Base-by-base conservation (phyloP, 2,888 invertebrate genomes). In the Dermolepida albohirtum region DNA sequence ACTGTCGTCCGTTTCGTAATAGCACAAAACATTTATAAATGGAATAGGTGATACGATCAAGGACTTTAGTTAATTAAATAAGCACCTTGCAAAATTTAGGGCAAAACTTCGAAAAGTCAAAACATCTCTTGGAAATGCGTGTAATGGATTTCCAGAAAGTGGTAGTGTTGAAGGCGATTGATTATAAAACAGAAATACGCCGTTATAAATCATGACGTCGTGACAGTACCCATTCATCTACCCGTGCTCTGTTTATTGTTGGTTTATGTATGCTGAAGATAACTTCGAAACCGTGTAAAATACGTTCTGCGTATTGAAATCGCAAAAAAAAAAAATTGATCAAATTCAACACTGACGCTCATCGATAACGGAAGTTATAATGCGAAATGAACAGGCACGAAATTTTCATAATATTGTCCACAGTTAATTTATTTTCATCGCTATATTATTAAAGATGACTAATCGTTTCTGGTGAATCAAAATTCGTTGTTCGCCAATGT, bases 151-250 rank as follows among this genome's bases (percentile, higher is more conserved):
- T 29, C 17, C 34, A 29, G 49, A 64, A 12, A 41, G 47, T 17
- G 5, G 47, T 2, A 16, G 50, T 16, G 17, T 29, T 22, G 50
- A 16, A 40, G 22, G 4, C 17, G 41, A 40, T 41, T 41, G 55
- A 55, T 55, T 41, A 63, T 50, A 63, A 49, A 63, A 49, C 40
- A 49, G 63, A 50, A 63, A 50, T 49, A 27, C 34, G 50, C 11
- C 22, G 51, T 39, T 43, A 64, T 64, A 64, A 64, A 64, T 64
- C 64, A 64, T 40, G n/a, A 12, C 27, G n/a, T 10, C 17, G 10
- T 51, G 64, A 64, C 64, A 64, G 64, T 14, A 27, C 22, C 64
- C 40, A 64, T 64, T 64, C 51, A 64, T 64, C 41, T 22, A 10
- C 29, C 17, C 41, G 63, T 5, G n/a, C 12, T 43, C 40, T 7